A percentile compares a stretch with the other conserved stretches of the same genome.
These are phyloP conservation scores for Auanema freiburgensis DNA, from an alignment of 2,888 invertebrate species.

Conservation along the genomic window DNA sequence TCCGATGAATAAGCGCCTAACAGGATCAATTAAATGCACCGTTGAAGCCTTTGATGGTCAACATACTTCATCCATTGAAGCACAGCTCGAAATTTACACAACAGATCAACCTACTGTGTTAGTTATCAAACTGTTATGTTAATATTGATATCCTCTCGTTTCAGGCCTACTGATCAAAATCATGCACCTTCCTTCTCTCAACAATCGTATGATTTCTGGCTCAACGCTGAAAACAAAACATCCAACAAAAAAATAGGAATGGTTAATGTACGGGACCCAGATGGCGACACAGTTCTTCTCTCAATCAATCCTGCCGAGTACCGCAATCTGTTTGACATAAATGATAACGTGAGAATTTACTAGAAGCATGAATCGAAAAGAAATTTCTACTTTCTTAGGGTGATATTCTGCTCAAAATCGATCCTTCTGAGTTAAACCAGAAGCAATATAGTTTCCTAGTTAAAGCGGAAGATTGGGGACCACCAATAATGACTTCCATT, in stretches of 20 bases:
- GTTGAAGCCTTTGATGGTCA: slow-evolving; percentile 29
- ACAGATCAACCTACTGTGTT: slow-evolving; percentile 13
- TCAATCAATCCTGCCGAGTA: slow-evolving; percentile 50
- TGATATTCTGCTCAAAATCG: slow-evolving; percentile 7
- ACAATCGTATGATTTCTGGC: slow-evolving; percentile 19
- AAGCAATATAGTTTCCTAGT: slow-evolving; percentile 38
- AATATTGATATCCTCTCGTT: neutral
- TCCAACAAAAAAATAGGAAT: slow-evolving; percentile 26
- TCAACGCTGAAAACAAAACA: slow-evolving; percentile 14
- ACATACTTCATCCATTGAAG: slow-evolving; percentile 14
- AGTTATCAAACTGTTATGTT: slow-evolving; percentile 11
- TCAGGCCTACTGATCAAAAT: slow-evolving; percentile 9
- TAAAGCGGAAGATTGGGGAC: slow-evolving; percentile 38
- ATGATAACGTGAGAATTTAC: slow-evolving; percentile 22
- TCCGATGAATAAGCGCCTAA: slow-evolving; percentile 6
- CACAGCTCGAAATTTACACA: slow-evolving; percentile 18
- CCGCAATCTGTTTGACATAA: slow-evolving; percentile 47
- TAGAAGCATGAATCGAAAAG: neutral
- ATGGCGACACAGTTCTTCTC: slow-evolving; percentile 28
- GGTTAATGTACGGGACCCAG: slow-evolving; percentile 32
- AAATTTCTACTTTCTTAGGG: slow-evolving; percentile 12
- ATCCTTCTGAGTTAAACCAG: slow-evolving; percentile 24
- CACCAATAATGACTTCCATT: slow-evolving; percentile 32
- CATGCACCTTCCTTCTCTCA: slow-evolving; percentile 15
- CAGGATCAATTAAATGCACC: slow-evolving; percentile 23